These are phyloP conservation scores for Scaeva pyrastri DNA, from an alignment of 2,888 invertebrate species.

Conservation along the genomic window DNA sequence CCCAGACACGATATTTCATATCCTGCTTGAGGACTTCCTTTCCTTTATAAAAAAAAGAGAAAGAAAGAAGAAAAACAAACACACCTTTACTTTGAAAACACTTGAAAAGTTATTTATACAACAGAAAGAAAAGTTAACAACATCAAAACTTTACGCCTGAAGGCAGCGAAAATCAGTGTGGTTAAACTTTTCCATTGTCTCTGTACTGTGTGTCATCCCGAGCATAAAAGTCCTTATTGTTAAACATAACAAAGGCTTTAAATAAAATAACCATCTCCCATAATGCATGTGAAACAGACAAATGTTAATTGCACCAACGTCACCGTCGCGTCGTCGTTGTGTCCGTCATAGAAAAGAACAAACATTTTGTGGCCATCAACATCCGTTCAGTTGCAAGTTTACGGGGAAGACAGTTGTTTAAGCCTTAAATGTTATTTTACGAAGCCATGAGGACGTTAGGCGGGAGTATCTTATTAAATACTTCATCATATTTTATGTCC, in stretches of 20 bases:
- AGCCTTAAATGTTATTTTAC: background rate
- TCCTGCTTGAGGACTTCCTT: background rate
- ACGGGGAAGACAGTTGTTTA: background rate
- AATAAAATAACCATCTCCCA: slow-evolving; percentile 2
- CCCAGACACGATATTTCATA: background rate
- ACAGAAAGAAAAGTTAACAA: background rate
- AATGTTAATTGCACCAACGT: background rate
- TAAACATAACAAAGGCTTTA: slow-evolving; percentile 46
- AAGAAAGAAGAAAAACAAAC: slow-evolving; percentile 1
- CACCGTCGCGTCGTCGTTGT: too few relatives aligned
- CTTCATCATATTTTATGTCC: slow-evolving; percentile 13
- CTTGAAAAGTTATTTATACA: slow-evolving; percentile 17
- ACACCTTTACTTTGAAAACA: background rate
- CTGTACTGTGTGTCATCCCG: slow-evolving; percentile 34
- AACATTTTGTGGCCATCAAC: slow-evolving; percentile 13
- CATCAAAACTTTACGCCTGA: background rate
- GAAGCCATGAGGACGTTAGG: background rate
- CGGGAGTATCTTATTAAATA: background rate
- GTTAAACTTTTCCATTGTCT: slow-evolving; percentile 50
- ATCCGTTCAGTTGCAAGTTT: slow-evolving; percentile 21
- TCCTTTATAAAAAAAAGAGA: background rate
- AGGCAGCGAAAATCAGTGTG: slow-evolving; percentile 8
- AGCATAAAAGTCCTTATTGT: slow-evolving; percentile 47
- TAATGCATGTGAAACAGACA: background rate
- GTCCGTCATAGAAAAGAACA: background rate